Percentiles rank a stretch among this genome's conserved stretches.
Evolutionary conservation across 2,113 vertebrate genomes (phyloP).

Genomic region (Anser brachyrhynchus): DNA sequence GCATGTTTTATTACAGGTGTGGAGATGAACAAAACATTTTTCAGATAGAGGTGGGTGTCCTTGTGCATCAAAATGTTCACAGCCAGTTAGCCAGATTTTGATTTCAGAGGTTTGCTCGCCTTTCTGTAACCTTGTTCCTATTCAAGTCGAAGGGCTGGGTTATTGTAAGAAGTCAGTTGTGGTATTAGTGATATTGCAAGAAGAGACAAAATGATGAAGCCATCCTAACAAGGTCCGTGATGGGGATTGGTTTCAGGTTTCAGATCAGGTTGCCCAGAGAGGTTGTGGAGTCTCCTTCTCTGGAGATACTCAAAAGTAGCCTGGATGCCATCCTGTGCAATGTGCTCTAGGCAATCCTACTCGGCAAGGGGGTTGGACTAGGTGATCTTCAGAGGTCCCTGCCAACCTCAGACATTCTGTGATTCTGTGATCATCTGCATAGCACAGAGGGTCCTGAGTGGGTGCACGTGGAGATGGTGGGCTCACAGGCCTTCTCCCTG

Average conservation of each 20-base stretch:
- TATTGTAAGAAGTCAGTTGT: background rate
- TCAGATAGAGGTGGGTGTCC: background rate
- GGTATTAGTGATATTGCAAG: background rate
- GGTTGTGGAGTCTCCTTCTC: too few relatives aligned
- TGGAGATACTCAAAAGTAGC: too few relatives aligned
- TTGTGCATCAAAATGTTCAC: background rate
- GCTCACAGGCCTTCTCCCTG: fast-evolving
- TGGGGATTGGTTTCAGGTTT: background rate
- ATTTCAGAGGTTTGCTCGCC: background rate
- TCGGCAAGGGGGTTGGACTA: too few relatives aligned
- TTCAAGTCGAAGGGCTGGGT: too few relatives aligned
- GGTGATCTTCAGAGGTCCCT: too few relatives aligned
- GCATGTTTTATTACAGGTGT: background rate
- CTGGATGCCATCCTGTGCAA: too few relatives aligned
- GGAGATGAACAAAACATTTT: background rate
- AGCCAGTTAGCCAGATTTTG: background rate
- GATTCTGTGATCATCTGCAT: too few relatives aligned
- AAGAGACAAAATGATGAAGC: background rate
- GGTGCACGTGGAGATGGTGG: background rate
- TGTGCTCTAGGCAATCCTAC: too few relatives aligned
- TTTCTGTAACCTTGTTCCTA: background rate
- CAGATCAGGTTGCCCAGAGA: too few relatives aligned
- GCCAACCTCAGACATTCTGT: too few relatives aligned
- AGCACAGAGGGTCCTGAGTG: background rate
- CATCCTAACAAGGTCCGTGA: background rate